Evolutionary conservation across 1,140 invertebrate species (phyloP).

Genomic region (Zaprionus camerounensis): DNA sequence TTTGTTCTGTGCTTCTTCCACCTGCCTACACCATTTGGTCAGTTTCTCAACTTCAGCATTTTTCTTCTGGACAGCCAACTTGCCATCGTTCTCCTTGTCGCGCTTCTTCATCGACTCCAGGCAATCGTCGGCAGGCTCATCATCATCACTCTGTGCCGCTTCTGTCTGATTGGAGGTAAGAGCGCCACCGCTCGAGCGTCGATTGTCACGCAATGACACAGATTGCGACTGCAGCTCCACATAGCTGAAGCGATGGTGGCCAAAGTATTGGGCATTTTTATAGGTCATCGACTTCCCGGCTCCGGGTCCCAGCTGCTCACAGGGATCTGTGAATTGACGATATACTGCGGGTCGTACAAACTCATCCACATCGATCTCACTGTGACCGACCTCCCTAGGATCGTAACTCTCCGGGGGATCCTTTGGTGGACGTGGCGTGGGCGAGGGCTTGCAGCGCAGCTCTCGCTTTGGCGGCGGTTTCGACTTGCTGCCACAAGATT

Average conservation of each 20-base stretch:
- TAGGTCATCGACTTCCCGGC: constrained; percentile 53
- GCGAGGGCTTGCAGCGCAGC: constrained; percentile 39
- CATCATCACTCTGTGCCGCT: constrained; percentile 5
- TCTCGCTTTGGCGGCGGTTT: not conserved
- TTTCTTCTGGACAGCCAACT: constrained; percentile 33
- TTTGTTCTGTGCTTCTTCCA: constrained; percentile 24
- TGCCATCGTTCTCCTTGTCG: constrained; percentile 43
- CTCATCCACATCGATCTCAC: constrained; percentile 34
- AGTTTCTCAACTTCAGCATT: constrained; percentile 1
- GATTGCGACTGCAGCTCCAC: constrained; percentile 42
- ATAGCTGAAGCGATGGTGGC: constrained; percentile 72
- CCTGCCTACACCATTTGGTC: not conserved
- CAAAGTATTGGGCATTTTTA: constrained; percentile 70
- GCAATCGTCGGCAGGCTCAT: constrained; percentile 3
- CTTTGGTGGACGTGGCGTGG: constrained; percentile 71
- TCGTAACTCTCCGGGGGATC: constrained; percentile 68
- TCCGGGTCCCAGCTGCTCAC: constrained; percentile 68
- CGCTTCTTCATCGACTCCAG: constrained; percentile 31
- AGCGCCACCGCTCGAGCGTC: constrained; percentile 30
- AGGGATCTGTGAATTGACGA: constrained; percentile 46
- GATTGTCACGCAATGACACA: constrained; percentile 35
- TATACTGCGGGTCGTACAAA: constrained; percentile 55
- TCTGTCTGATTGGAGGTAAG: constrained; percentile 23
- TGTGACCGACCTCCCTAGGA: constrained; percentile 46
- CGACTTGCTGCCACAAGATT: not conserved